Conservation (phyloP, 2,797 vertebrate genomes). For the Botia kubotai region DNA sequence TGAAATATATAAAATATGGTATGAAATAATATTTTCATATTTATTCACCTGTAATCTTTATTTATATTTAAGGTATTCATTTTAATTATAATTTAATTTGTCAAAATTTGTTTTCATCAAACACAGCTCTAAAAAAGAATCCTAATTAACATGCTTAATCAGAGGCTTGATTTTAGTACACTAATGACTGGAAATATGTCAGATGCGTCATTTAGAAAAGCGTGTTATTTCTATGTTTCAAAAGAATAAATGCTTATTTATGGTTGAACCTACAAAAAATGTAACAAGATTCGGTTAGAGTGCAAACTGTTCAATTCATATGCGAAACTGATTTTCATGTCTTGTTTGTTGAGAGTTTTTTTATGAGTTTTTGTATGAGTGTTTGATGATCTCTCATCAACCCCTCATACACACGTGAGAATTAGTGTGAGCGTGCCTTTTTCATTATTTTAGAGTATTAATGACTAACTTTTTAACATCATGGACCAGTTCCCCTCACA, state of each 20-base stretch:
- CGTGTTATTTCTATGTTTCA: not conserved
- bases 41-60: not conserved
- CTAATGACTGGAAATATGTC: slow-evolving; percentile 14
- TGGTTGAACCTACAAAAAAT: not conserved
- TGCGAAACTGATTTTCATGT: not conserved
- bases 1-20: too few species aligned
- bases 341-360: not conserved
- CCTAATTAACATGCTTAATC: not conserved
- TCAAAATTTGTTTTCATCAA: not conserved
- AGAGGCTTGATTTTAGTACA: not conserved
- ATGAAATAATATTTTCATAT: too few species aligned
- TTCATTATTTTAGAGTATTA: slow-evolving; percentile 67
- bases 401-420: slow-evolving; percentile 4
- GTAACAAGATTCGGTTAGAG: not conserved
- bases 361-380: too few species aligned
- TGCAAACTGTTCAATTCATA: not conserved
- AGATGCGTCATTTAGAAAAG: not conserved
- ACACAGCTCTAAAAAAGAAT: not conserved
- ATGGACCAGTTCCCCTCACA: slow-evolving; percentile 65
- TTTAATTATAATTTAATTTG: slow-evolving; percentile 3
- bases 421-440: slow-evolving; percentile 24
- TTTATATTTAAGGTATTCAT: not conserved
- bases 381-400: not conserved
- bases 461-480: slow-evolving; percentile 77
- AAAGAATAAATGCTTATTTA: not conserved